Percentiles rank a stretch among this genome's conserved stretches.
Conservation (phyloP, 2,888 invertebrate genomes). For the Agrochola lychnidis region DNA sequence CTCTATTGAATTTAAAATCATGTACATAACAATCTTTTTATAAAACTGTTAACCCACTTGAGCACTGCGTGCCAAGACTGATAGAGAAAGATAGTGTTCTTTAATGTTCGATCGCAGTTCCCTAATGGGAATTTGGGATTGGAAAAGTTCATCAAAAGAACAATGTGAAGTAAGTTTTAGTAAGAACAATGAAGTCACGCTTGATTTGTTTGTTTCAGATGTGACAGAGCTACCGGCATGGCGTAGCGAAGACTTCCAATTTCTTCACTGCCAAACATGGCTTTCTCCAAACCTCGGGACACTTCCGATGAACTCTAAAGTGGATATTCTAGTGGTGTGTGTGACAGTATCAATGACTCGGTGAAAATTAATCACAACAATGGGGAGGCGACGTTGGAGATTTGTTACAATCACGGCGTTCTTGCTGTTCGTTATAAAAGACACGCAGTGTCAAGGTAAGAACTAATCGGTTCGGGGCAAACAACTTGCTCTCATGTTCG, state of each 20-base stretch:
- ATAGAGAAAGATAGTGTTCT: conserved; percentile 24
- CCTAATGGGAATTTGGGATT: conserved; percentile 1
- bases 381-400: conserved; percentile 88
- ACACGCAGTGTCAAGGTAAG: conserved; percentile 87
- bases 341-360: conserved; percentile 82
- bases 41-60: conserved; percentile 67
- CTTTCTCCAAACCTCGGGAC: conserved; percentile 67
- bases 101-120: conserved; percentile 11
- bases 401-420: conserved; percentile 85
- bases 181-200: conserved; percentile 33
- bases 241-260: conserved; percentile 74
- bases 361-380: conserved; percentile 83
- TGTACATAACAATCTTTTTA: conserved; percentile 53
- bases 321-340: conserved; percentile 64
- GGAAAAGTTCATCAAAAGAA: conserved; percentile 18
- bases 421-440: conserved; percentile 84
- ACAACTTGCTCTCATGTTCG: conserved; percentile 40
- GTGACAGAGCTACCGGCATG: conserved; percentile 78
- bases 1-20: conserved; percentile 45
- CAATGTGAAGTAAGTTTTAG: conserved; percentile 6
- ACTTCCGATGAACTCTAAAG: conserved; percentile 73
- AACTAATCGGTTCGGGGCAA: conserved; percentile 30
- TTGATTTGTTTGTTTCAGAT: conserved; percentile 83
- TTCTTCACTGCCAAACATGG: conserved; percentile 77
- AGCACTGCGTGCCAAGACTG: conserved; percentile 31